Percentiles rank a stretch among this genome's conserved stretches.
These are phyloP conservation scores for Phlogophora meticulosa DNA, from an alignment of 2,888 invertebrate genomes.

Conservation along the genomic window DNA sequence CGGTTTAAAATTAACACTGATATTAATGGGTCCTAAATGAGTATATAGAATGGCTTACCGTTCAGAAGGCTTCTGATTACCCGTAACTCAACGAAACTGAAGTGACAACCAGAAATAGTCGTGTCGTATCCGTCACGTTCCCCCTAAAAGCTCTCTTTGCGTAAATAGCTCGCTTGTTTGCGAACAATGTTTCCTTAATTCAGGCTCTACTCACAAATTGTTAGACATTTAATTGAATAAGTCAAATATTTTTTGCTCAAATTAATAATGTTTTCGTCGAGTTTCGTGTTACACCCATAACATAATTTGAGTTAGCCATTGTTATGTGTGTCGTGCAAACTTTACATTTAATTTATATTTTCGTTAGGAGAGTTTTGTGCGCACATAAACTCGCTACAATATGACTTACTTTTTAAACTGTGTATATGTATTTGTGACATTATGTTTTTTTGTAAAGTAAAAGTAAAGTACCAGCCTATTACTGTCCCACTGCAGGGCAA, in stretches of 20 bases:
- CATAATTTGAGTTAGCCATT: constrained; percentile 11
- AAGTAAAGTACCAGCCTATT: no score
- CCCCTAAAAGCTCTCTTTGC: constrained; percentile 12
- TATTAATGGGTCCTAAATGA: no score
- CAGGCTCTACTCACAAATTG: constrained; percentile 44
- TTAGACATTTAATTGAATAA: constrained; percentile 58
- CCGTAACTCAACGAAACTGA: no score
- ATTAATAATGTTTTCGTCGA: constrained; percentile 53
- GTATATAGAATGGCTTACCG: no score
- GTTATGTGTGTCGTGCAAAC: background rate
- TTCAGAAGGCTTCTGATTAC: no score
- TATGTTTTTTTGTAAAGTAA: no score
- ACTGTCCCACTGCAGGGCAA: no score
- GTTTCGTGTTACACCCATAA: constrained; percentile 37
- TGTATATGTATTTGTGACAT: no score
- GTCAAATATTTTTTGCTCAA: constrained; percentile 54
- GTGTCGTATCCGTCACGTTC: constrained; percentile 22
- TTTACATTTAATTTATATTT: constrained; percentile 11
- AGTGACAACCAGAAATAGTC: background rate
- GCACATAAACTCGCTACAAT: background rate
- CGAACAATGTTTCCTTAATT: constrained; percentile 62
- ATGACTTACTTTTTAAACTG: no score
- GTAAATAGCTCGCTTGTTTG: constrained; percentile 59
- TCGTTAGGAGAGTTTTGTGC: background rate
- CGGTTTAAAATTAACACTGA: no score